Evolutionary conservation across 2,797 vertebrate genomes (phyloP).

Genomic region (Anniella stebbinsi): DNA sequence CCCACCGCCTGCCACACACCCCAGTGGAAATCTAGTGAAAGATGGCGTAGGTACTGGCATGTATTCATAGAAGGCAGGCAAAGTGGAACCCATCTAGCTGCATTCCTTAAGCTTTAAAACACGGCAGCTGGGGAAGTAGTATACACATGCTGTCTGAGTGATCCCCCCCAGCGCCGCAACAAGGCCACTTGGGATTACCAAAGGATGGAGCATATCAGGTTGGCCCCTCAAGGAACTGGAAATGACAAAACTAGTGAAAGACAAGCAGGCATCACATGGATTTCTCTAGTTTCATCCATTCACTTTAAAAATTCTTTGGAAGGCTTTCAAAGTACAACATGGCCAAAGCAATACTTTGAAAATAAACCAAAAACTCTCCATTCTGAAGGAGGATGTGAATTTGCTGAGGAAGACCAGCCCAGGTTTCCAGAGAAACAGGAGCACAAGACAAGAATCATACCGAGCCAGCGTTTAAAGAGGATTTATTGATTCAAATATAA

Average conservation of each 20-base stretch:
- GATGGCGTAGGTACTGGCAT: neutral
- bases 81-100: neutral
- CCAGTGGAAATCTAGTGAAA: neutral
- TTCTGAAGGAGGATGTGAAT: rapidly evolving
- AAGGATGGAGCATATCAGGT: conserved; percentile 22
- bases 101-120: neutral
- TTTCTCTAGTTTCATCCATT: neutral
- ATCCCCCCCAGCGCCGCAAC: conserved; percentile 39
- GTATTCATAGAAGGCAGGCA: neutral
- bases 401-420: neutral
- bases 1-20: neutral
- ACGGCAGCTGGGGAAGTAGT: neutral
- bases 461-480: neutral
- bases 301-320: neutral
- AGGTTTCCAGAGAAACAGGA: neutral
- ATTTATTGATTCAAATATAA: neutral
- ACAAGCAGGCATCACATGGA: neutral
- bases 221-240: rapidly evolving
- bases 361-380: neutral
- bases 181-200: conserved; percentile 59
- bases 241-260: neutral
- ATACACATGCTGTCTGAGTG: conserved; percentile 1
- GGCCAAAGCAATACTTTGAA: neutral
- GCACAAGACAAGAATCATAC: neutral
- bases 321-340: neutral